Percentiles rank a stretch among this genome's conserved stretches.
phyloP scores from a whole-genome alignment of 2,888 invertebrate species.

The Margaritifera margaritifera region DNA sequence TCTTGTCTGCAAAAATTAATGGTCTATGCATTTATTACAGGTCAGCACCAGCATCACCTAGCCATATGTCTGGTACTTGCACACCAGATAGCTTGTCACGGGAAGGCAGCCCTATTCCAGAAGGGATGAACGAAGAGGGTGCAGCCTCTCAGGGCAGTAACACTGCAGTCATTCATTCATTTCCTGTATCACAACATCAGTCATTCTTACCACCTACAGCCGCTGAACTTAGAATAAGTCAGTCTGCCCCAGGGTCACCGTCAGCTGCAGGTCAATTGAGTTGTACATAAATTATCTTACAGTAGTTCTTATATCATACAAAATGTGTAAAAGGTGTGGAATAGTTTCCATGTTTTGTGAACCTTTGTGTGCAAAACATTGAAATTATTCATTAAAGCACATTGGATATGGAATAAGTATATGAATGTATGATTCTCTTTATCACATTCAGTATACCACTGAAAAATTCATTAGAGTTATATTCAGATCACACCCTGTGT shows the following conservation, averaged over 20 bases:
- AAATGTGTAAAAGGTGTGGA: too few relatives aligned
- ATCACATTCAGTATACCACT: too few relatives aligned
- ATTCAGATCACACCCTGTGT: too few relatives aligned
- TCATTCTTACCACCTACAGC: slow-evolving; percentile 41
- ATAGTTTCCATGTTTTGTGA: not conserved
- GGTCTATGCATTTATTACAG: slow-evolving; percentile 74
- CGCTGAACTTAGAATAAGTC: slow-evolving; percentile 74
- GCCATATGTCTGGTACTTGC: slow-evolving; percentile 89
- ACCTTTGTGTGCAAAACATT: not conserved
- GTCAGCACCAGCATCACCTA: slow-evolving; percentile 95
- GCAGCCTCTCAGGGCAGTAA: slow-evolving; percentile 1
- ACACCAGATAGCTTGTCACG: slow-evolving; percentile 90
- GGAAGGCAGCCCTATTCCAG: slow-evolving; percentile 91
- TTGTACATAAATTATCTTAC: not conserved
- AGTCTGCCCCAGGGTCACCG: slow-evolving; percentile 81
- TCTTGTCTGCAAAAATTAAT: too few relatives aligned
- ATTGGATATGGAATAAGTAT: not conserved
- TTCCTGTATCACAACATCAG: slow-evolving; percentile 63
- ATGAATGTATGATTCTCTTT: not conserved
- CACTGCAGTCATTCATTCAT: slow-evolving; percentile 8
- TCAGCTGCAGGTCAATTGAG: slow-evolving; percentile 39
- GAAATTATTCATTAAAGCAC: not conserved
- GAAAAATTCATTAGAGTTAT: too few relatives aligned
- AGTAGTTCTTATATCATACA: too few relatives aligned
- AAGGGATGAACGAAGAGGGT: slow-evolving; percentile 40